phyloP scores from a whole-genome alignment of 2,888 invertebrate genomes.

The Eremobia ochroleuca region DNA sequence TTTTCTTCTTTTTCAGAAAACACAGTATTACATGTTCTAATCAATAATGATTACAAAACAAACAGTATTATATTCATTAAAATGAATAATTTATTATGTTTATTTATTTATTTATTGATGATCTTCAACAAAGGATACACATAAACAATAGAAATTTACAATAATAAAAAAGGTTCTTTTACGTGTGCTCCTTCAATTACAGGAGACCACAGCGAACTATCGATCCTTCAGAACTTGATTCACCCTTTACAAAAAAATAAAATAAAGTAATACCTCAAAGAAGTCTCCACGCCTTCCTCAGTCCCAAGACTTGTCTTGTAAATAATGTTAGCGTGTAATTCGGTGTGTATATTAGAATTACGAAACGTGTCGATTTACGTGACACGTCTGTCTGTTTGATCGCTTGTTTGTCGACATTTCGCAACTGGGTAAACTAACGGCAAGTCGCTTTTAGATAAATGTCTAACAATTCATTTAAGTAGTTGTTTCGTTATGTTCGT shows the following conservation, averaged over 20 bases:
- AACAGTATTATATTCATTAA: too few species aligned
- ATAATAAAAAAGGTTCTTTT: too few species aligned
- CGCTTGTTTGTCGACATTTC: constrained; percentile 62
- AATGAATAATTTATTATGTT: too few species aligned
- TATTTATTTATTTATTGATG: too few species aligned
- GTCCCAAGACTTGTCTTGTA: constrained; percentile 66
- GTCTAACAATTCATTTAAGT: constrained; percentile 41
- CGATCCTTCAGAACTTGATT: not conserved
- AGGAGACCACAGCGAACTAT: too few species aligned
- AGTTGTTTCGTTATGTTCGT: constrained; percentile 31
- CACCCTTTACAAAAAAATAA: not conserved
- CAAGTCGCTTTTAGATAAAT: constrained; percentile 53
- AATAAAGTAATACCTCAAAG: not conserved
- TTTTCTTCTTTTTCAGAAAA: too few species aligned
- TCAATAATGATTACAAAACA: too few species aligned
- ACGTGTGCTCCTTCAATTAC: too few species aligned
- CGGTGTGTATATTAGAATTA: constrained; percentile 77
- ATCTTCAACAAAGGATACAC: too few species aligned
- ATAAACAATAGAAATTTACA: too few species aligned
- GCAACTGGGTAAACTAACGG: constrained; percentile 53
- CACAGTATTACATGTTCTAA: too few species aligned
- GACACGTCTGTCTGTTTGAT: constrained; percentile 66
- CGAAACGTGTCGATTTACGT: constrained; percentile 75
- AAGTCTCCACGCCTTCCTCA: constrained; percentile 59
- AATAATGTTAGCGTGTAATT: constrained; percentile 75